These are phyloP conservation scores for Amorpha juglandis DNA, from an alignment of 2,888 invertebrate species.

Conservation along the genomic window DNA sequence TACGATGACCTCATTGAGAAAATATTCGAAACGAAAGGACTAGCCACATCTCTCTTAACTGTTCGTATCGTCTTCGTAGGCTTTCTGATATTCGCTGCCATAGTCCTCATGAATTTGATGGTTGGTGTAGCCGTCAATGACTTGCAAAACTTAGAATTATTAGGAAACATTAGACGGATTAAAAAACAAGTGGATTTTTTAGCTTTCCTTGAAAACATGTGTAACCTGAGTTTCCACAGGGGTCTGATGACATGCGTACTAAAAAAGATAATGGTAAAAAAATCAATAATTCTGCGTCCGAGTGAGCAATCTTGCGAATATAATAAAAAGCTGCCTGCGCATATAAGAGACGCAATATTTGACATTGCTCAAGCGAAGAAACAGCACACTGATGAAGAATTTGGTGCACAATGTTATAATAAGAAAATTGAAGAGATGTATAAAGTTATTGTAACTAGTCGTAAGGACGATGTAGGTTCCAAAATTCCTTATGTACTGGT, in stretches of 20 bases:
- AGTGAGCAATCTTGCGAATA: constrained; percentile 32
- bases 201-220: constrained; percentile 44
- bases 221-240: constrained; percentile 31
- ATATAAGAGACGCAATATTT: constrained; percentile 66
- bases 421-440: constrained; percentile 43
- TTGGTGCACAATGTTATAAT: constrained; percentile 52
- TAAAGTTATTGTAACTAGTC: constrained; percentile 24
- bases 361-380: constrained; percentile 64
- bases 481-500: neutral
- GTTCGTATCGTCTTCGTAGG: constrained; percentile 76
- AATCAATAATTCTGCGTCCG: constrained; percentile 20
- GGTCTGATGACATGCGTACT: constrained; percentile 35
- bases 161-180: constrained; percentile 81
- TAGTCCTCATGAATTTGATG: constrained; percentile 84
- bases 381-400: constrained; percentile 58
- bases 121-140: constrained; percentile 85
- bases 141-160: constrained; percentile 80
- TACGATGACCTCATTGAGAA: constrained; percentile 74
- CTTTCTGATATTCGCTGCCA: constrained; percentile 80
- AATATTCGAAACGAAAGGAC: constrained; percentile 47
- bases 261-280: constrained; percentile 34
- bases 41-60: constrained; percentile 60
- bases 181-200: constrained; percentile 83
- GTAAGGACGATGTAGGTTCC: neutral
- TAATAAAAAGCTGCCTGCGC: constrained; percentile 56